Evolutionary conservation across 2,888 invertebrate species (phyloP), one percentile per base, ranked within the genome.

Genomic region (Dryadula phaetusa): DNA sequence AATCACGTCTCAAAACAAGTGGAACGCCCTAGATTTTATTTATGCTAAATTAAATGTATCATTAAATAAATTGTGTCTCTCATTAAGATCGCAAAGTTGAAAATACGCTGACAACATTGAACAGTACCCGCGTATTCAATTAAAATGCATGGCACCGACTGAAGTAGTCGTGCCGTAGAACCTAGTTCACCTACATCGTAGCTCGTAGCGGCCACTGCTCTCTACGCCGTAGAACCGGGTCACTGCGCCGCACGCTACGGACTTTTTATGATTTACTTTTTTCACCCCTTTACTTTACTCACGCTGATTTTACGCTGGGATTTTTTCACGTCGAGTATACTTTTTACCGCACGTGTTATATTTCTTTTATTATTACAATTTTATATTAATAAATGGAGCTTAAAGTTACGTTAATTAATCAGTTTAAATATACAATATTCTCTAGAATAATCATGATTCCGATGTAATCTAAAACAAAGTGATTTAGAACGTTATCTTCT

Each of bases 201-300:
- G 78, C 76, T 63, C 73, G 75, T 80, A 87, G 86, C 84, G 84
- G 85, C 77, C 89, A 86, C 79, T 88, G 89, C 88, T 85, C 90
- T 85, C 87, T 86, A 86, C 87, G 84, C 69, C 86, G 86, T 85
- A 85, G 76, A 89, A 86, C 82, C 88, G 80, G 90, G 91, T 89
- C 89, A 89, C 76, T 80, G 82, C 78, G 77, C 79, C 76, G 70
- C 75, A 65, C 71, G 70, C 71, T 73, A 71, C 74, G 73, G 66
- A 69, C 69, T 76, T 76, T 74, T 75, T 73, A 73, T 73, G 56
- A 70, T 70, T 54, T 66, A 67, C 65, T 68, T 52, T 52, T 64
- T 52, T 20, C 28, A 10, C 28, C 58, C 46, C 42, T 60, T 70
- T 66, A 70, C 42, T 60, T 70, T 66, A 70, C 66, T 65, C 67